phyloP scores from a whole-genome alignment of 2,113 vertebrate genomes.

The Leucopternis melanops region DNA sequence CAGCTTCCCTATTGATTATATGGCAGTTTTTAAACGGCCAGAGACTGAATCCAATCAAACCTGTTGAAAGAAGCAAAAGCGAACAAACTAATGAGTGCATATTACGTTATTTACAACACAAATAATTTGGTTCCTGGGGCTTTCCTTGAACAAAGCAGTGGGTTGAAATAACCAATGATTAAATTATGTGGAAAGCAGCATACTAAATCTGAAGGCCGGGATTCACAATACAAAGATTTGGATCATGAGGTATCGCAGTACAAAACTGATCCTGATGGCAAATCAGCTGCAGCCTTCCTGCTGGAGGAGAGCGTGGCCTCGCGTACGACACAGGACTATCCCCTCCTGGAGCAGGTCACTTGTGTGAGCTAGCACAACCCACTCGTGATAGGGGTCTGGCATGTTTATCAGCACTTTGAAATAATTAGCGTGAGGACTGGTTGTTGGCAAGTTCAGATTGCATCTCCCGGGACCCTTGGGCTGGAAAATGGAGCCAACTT shows the following conservation, averaged over 20 bases:
- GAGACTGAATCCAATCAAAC: slow-evolving; percentile 66
- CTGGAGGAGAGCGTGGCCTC: neutral
- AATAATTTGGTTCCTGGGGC: slow-evolving; percentile 55
- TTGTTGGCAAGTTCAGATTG: neutral
- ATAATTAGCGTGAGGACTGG: too few relatives aligned
- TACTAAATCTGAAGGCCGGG: neutral
- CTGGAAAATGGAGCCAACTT: neutral
- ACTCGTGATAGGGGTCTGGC: accelerated
- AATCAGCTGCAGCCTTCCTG: too few relatives aligned
- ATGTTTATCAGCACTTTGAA: accelerated
- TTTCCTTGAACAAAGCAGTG: slow-evolving; percentile 54
- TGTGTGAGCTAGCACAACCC: neutral
- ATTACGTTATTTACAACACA: slow-evolving; percentile 66
- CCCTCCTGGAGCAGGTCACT: neutral
- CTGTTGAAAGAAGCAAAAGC: slow-evolving; percentile 61
- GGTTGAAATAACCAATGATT: slow-evolving; percentile 54
- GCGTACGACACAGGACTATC: accelerated
- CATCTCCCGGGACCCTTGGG: neutral
- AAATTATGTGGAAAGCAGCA: slow-evolving; percentile 48
- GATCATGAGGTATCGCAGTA: slow-evolving; percentile 14
- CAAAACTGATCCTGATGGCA: neutral
- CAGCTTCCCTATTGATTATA: slow-evolving; percentile 65
- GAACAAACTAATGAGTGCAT: slow-evolving; percentile 59
- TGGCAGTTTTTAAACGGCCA: slow-evolving; percentile 63
- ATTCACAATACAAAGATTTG: neutral